These are phyloP conservation scores for Calameuta idolon DNA, from an alignment of 2,888 invertebrate species.

Conservation along the genomic window DNA sequence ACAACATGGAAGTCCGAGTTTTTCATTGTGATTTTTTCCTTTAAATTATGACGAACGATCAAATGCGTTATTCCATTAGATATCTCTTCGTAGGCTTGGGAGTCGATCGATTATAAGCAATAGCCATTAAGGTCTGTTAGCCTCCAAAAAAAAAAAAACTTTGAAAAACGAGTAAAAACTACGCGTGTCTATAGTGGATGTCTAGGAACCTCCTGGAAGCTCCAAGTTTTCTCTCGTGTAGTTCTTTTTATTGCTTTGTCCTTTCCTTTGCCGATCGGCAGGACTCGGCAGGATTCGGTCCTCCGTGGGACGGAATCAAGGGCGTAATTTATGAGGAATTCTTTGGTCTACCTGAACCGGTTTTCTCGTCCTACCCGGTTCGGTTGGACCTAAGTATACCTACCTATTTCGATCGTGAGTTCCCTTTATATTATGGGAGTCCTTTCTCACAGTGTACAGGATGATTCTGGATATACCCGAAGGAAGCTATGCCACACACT, in stretches of 20 bases:
- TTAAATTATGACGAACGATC: too few species aligned
- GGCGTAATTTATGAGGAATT: neutral
- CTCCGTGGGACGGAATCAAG: neutral
- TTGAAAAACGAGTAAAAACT: too few species aligned
- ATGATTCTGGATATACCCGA: neutral
- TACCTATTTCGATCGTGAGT: neutral
- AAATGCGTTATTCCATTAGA: too few species aligned
- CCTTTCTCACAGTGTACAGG: neutral
- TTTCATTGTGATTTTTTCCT: too few species aligned
- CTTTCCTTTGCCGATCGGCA: neutral
- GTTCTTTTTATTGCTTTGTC: neutral
- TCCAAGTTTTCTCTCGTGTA: neutral
- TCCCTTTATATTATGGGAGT: neutral
- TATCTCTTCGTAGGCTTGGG: too few species aligned
- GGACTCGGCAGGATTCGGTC: neutral
- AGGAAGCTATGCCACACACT: neutral
- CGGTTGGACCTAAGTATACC: neutral
- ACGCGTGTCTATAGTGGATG: neutral
- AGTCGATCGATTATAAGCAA: too few species aligned
- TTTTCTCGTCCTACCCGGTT: neutral
- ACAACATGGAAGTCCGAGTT: too few species aligned
- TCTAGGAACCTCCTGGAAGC: neutral
- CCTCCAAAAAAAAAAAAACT: too few species aligned
- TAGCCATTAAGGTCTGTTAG: too few species aligned
- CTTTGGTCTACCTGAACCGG: neutral